phyloP scores from a whole-genome alignment of 2,888 invertebrate genomes.

The Ophion slaviceki region DNA sequence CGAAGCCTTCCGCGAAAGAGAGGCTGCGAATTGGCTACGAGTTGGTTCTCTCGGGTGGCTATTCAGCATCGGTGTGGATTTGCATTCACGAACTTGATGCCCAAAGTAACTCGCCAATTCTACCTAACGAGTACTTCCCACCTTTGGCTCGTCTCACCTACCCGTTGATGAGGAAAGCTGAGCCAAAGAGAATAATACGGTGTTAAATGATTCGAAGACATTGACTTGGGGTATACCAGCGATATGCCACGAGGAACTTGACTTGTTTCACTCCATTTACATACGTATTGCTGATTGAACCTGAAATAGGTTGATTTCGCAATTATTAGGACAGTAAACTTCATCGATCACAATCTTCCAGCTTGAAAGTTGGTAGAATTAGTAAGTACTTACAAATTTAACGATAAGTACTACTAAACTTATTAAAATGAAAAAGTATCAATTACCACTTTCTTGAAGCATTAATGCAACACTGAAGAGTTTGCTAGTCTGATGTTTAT shows the following conservation, averaged over 20 bases:
- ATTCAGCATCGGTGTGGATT: constrained; percentile 43
- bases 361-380: neutral
- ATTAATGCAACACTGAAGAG: neutral
- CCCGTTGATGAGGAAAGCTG: constrained; percentile 37
- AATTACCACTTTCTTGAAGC: neutral
- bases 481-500: no score
- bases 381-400: neutral
- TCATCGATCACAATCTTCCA: neutral
- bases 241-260: constrained; percentile 21
- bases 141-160: neutral
- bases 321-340: neutral
- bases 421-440: neutral
- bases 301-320: neutral
- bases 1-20: constrained; percentile 29
- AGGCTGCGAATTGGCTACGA: constrained; percentile 38
- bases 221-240: neutral
- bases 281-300: constrained; percentile 1
- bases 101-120: constrained; percentile 42
- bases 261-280: neutral
- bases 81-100: constrained; percentile 60
- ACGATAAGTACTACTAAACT: no score
- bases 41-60: constrained; percentile 41
- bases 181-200: constrained; percentile 39
- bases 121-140: constrained; percentile 11
- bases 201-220: constrained; percentile 48